Base-by-base conservation (phyloP, 2,797 vertebrate genomes). In the Babyrousa celebensis region DNA sequence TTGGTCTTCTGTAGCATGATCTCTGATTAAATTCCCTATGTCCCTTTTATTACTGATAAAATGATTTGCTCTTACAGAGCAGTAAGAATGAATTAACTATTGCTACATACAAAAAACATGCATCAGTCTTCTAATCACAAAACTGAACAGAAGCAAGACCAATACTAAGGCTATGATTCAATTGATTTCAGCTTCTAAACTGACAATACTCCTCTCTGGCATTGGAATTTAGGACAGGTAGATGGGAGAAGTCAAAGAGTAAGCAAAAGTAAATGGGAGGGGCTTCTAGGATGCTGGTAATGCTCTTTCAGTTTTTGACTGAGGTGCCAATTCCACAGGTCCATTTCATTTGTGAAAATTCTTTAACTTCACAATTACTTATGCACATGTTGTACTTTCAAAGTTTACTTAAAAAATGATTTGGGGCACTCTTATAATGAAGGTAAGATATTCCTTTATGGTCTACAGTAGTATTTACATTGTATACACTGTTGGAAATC, bases 201-300 rank as follows among this genome's bases (percentile, higher is more conserved):
- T 12, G 25, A 77, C 2, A 18, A 58, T 80, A 74, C 9, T 77
- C 11, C n/a, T 36, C 27, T 29, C 5, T 23, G 11, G 1, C 4
- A 14, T 63, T 25, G 36, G 27, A 68, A 65, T 27, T 65, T 25
- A 71, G 27, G 74, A 71, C 0, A 21, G n/a, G 17, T 17, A 1
- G 0, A 25, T 25, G 1, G 7, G 2, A 11, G 20, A 1, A 8
- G 0, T 5, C 3, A 17, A 12, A 82, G 6, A 58, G 17, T 5
- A 9, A 56, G 5, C 12, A 43, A n/a, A 5, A 32, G 9, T 15
- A 27, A 20, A 3, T 2, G 10, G 4, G 29, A 48, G 16, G 0
- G 4, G 8, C 12, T 63, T 74, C 20, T 6, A 32, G 43, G 10
- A 29, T 18, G 16, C 43, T 12, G 4, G 32, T 18, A 20, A 48